Percentiles rank a stretch among this genome's conserved stretches.
Conservation (phyloP, 2,888 invertebrate species). For the Synanthedon tipuliformis region DNA sequence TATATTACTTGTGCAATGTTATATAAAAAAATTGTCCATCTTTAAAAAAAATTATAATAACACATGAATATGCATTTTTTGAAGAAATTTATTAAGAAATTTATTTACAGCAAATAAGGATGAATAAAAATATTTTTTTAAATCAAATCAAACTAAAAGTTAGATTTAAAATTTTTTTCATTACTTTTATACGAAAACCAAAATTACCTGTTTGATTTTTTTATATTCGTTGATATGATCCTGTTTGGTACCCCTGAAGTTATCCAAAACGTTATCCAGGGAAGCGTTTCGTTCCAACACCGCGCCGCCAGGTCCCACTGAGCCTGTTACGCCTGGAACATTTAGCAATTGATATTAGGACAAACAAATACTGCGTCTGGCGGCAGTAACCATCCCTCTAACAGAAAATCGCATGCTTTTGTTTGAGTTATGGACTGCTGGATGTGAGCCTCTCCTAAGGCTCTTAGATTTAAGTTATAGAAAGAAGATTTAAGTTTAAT, state of each 20-base stretch:
- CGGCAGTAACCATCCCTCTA: neutral
- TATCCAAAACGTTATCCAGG: slow-evolving; percentile 55
- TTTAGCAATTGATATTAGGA: neutral
- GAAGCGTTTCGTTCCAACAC: slow-evolving; percentile 55
- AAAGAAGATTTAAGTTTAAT: too few species aligned
- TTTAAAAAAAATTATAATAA: too few species aligned
- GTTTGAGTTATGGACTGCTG: neutral
- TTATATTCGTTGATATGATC: slow-evolving; percentile 58
- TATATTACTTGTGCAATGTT: too few species aligned
- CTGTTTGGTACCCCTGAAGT: slow-evolving; percentile 42
- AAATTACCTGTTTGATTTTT: slow-evolving; percentile 57
- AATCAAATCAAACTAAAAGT: too few species aligned
- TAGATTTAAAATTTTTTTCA: too few species aligned
- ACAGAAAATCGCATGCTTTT: neutral
- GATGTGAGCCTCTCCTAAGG: too few species aligned
- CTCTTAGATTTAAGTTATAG: too few species aligned
- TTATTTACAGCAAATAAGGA: too few species aligned
- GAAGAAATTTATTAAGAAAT: too few species aligned
- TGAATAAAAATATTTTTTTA: too few species aligned
- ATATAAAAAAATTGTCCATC: too few species aligned
- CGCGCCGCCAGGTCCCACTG: slow-evolving; percentile 52
- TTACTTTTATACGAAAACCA: neutral
- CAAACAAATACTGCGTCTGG: slow-evolving; percentile 1
- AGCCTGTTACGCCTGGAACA: slow-evolving; percentile 30
- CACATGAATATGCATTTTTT: too few species aligned